Base-by-base conservation (phyloP, 2,113 vertebrate species). In the Orycteropus afer region DNA sequence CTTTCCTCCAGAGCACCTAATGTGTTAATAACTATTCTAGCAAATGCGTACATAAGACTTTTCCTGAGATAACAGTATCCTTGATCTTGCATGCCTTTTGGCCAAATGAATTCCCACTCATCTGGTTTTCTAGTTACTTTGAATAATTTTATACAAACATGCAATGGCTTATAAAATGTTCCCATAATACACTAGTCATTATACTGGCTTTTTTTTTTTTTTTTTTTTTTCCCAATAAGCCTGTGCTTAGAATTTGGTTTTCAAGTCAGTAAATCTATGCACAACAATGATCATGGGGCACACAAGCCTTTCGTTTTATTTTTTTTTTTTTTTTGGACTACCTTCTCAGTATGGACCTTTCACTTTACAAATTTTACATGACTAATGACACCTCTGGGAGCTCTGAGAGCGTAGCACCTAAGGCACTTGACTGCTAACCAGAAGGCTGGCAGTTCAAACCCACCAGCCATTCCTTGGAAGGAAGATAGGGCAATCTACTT, bases 71-170 rank as follows among this genome's bases (percentile, higher is more conserved):
- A 79, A 63, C 86, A 74, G 18, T 55, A 61, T 67, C 76, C 61
- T 88, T 59, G 67, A 49, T 73, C 59, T 53, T 78, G 12, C 14
- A 45, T 23, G 78, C 32, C 61, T 91, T 96, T 27, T 47, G n/a
- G 53, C 42, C 87, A 91, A 23, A 86, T 95, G 76, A 76, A 29
- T 77, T 89, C 49, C 86, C 27, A 83, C 90, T 95, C 55, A 10
- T 67, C 63, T 86, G 27, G 47, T 55, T 84, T 76, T 90, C 49
- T 63, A 63, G 15, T 87, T 80, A 63, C 45, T 42, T 25, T 7
- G 73, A 34, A 61, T 77, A 85, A 89, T 93, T 91, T 95, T 63
- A 69, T 63, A 92, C 61, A 79, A 96, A 83, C 71, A 86, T 55
- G 67, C 25, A 77, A 91, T 76, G 42, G 63, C 7, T 67, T 69